Evolutionary conservation across 2,888 invertebrate genomes (phyloP).

Genomic region (Hermodice carunculata): DNA sequence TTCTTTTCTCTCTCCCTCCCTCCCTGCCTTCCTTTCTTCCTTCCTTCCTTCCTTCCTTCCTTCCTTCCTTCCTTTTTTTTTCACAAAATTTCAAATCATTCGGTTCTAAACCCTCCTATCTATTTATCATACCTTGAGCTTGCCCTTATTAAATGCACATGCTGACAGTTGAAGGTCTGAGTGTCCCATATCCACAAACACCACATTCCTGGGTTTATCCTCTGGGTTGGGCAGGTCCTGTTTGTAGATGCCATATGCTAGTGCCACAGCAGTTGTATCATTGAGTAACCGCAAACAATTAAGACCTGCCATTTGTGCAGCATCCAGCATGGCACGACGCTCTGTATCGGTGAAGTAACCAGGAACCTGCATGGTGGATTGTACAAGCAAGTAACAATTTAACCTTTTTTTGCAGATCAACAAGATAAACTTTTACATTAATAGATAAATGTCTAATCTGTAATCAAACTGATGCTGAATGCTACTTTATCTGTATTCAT

Average conservation of each 20-base stretch:
- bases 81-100: too few relatives aligned
- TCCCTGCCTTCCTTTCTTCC: too few relatives aligned
- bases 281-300: constrained; percentile 96
- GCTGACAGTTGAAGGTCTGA: constrained; percentile 87
- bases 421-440: background rate
- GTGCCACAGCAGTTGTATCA: constrained; percentile 96
- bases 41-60: too few relatives aligned
- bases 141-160: constrained; percentile 95
- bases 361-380: constrained; percentile 81
- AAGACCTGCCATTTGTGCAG: constrained; percentile 91
- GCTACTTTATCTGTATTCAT: too few relatives aligned
- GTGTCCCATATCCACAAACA: constrained; percentile 97
- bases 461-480: too few relatives aligned
- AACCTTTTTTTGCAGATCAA: background rate
- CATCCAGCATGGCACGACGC: constrained; percentile 90
- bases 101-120: background rate
- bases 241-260: constrained; percentile 98
- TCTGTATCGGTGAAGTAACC: constrained; percentile 96
- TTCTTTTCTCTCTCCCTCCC: too few relatives aligned
- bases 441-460: too few relatives aligned
- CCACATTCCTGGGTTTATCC: constrained; percentile 87
- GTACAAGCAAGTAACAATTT: too few relatives aligned
- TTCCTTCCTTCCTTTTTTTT: too few relatives aligned
- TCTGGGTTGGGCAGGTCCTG: constrained; percentile 90
- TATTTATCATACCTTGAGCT: constrained; percentile 76